Evolutionary conservation across 2,888 invertebrate genomes (phyloP).

Genomic region (Pyrochroa serraticornis): DNA sequence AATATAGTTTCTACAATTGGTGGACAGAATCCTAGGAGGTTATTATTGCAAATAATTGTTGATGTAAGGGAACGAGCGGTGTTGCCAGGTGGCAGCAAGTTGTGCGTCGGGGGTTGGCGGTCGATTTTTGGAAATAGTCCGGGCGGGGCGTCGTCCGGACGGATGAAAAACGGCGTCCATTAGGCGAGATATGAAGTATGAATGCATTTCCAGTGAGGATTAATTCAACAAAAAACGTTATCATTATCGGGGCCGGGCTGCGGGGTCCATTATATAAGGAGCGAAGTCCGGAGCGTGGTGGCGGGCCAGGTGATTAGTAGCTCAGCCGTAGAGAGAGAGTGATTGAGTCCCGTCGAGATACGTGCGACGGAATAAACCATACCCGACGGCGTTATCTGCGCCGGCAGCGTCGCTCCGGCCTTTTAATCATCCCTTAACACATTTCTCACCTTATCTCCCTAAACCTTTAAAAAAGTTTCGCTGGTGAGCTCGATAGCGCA

Average conservation of each 20-base stretch:
- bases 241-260: slow-evolving; percentile 42
- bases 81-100: too few relatives aligned
- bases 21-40: too few relatives aligned
- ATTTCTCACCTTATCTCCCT: slow-evolving; percentile 54
- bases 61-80: too few relatives aligned
- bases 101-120: too few relatives aligned
- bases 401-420: slow-evolving; percentile 53
- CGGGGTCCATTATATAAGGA: slow-evolving; percentile 41
- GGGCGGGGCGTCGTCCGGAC: slow-evolving; percentile 33
- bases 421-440: slow-evolving; percentile 58
- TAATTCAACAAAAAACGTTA: slow-evolving; percentile 55
- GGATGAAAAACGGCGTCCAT: slow-evolving; percentile 57
- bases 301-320: slow-evolving; percentile 54
- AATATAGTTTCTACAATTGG: too few relatives aligned
- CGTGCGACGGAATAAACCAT: slow-evolving; percentile 51
- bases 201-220: slow-evolving; percentile 57
- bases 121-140: too few relatives aligned
- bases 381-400: slow-evolving; percentile 50
- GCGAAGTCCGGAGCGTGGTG: slow-evolving; percentile 30
- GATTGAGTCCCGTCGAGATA: slow-evolving; percentile 56
- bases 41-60: too few relatives aligned
- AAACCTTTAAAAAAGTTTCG: slow-evolving; percentile 46
- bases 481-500: slow-evolving; percentile 42
- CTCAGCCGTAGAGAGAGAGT: slow-evolving; percentile 48
- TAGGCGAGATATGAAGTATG: slow-evolving; percentile 57